Evolutionary conservation across 2,888 invertebrate species (phyloP).

Genomic region (Drosophila multiciliata): DNA sequence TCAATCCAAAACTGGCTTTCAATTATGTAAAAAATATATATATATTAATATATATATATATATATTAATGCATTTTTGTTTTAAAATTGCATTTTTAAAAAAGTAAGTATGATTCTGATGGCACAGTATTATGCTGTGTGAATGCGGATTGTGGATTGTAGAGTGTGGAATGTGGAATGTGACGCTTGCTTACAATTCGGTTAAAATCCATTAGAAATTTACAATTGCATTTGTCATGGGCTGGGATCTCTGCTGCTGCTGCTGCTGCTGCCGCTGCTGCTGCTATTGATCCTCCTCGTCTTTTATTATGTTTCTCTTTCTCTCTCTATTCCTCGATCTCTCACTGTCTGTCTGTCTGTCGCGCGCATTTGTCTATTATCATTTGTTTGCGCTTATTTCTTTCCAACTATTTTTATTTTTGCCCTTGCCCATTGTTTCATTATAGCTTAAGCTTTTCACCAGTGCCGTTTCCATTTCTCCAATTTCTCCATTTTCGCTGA

Average conservation of each 20-base stretch:
- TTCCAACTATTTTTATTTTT: conserved; percentile 37
- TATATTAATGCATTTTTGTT: neutral
- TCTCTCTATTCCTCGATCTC: conserved; percentile 1
- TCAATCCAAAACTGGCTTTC: neutral
- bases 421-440: conserved; percentile 59
- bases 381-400: conserved; percentile 26
- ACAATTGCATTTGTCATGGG: conserved; percentile 19
- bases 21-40: neutral
- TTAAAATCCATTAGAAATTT: conserved; percentile 3
- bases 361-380: conserved; percentile 34
- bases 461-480: conserved; percentile 61
- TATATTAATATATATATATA: no score
- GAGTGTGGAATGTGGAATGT: conserved; percentile 33
- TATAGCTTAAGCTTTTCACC: conserved; percentile 37
- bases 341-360: conserved; percentile 10
- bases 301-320: conserved; percentile 8
- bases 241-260: conserved; percentile 27
- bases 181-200: conserved; percentile 8
- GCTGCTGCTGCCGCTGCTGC: conserved; percentile 12
- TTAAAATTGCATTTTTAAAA: neutral
- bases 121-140: conserved; percentile 3
- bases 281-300: conserved; percentile 19
- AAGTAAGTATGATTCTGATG: neutral
- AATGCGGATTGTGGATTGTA: neutral
- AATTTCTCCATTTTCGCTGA: conserved; percentile 73